Base-by-base conservation (phyloP, 2,797 vertebrate species). In the Sebastes jordani region DNA sequence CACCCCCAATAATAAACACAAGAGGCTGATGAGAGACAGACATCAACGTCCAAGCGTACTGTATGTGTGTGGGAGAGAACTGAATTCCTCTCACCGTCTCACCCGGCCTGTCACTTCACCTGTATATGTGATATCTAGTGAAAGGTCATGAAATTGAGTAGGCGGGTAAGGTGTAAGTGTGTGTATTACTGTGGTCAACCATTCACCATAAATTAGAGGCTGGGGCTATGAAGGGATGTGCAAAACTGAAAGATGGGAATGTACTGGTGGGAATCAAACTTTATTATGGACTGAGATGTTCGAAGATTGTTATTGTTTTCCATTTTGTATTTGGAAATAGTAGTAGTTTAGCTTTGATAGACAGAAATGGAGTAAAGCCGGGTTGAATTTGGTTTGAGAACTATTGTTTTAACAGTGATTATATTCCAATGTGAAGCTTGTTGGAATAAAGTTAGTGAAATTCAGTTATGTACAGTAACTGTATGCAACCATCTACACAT, bases 91-190 rank as follows among this genome's bases (percentile, higher is more conserved):
- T 55, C 65, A 16, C 6, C 38, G 42, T 75, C 72, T 54, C 70
- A 16, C 5, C 13, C 54, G 18, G 42, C 71, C 67, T 65, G 85
- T 63, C 78, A 60, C 84, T 84, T 90, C 85, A 52, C 83, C 77
- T 23, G 6, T 74, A 83, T 13, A 70, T 83, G 89, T 88, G 89
- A 93, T 73, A 89, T 89, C 76, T 91, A 71, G 82, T 91, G 77
- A 74, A 81, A 74, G 80, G 76, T 72, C 80, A 80, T 82, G 76
- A 81, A 89, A 84, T 16, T 25, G 74, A 34, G 77, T 71, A 71
- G 81, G 82, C 11, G 56, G 69, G 23, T 58, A 20, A 73, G 25
- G 76, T 78, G 78, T 58, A 73, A 78, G 27, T 81, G 69, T 80
- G 56, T 72, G 66, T 68, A 16, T 74, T 6, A 16, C 46, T 67